These are phyloP conservation scores for Sterna hirundo DNA, from an alignment of 2,113 vertebrate genomes.

Conservation along the genomic window DNA sequence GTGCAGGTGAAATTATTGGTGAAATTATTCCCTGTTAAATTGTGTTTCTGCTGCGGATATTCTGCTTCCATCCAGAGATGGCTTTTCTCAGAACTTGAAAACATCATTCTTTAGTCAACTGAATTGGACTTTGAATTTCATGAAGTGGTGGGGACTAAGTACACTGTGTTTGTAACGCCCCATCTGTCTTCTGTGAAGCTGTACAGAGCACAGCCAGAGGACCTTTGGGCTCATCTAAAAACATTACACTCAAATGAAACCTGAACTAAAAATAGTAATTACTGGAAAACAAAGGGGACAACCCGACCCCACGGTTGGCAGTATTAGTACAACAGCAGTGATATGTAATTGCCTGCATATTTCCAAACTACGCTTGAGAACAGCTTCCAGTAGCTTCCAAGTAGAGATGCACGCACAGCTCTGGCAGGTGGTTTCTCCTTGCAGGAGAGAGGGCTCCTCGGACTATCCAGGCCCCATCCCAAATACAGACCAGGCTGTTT, in stretches of 20 bases:
- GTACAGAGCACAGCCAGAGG: background rate
- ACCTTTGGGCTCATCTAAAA: constrained; percentile 31
- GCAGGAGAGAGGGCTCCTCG: background rate
- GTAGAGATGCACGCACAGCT: background rate
- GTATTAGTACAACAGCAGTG: background rate
- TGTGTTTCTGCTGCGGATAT: background rate
- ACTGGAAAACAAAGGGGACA: constrained; percentile 55
- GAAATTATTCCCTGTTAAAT: background rate
- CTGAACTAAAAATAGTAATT: constrained; percentile 36
- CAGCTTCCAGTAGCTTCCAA: background rate
- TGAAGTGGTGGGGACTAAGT: background rate
- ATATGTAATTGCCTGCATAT: background rate
- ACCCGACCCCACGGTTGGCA: constrained; percentile 15
- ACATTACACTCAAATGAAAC: background rate
- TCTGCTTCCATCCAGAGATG: background rate
- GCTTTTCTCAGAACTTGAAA: background rate
- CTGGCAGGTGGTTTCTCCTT: background rate
- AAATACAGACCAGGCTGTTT: background rate
- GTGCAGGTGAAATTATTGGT: background rate
- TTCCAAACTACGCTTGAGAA: background rate
- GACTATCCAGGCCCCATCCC: background rate
- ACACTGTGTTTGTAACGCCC: background rate
- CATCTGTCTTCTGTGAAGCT: constrained; percentile 23
- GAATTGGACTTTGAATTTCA: background rate
- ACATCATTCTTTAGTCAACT: background rate